A percentile compares a stretch with the other conserved stretches of the same genome.
phyloP scores from a whole-genome alignment of 2,888 invertebrate species.

The Epinotia brunnichana region DNA sequence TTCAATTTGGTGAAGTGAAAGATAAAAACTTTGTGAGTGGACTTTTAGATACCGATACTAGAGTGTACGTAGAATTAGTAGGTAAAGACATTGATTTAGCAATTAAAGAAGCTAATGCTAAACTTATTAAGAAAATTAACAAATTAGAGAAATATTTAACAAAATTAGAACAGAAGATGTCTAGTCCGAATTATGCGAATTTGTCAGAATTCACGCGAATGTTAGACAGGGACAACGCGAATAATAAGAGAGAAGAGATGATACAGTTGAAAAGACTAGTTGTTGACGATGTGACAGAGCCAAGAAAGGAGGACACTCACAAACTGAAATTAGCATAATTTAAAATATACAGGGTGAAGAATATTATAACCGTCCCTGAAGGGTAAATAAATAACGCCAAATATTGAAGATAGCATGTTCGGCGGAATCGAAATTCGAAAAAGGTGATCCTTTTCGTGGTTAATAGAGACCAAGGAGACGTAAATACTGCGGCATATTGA shows the following conservation, averaged over 20 bases:
- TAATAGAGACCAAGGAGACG: too few relatives aligned
- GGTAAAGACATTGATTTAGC: slow-evolving; percentile 59
- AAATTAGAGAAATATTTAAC: slow-evolving; percentile 63
- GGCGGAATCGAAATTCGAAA: too few relatives aligned
- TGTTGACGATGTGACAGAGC: slow-evolving; percentile 9
- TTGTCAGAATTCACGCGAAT: slow-evolving; percentile 58
- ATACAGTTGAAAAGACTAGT: slow-evolving; percentile 68
- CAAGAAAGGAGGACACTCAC: neutral
- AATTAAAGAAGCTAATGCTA: slow-evolving; percentile 60
- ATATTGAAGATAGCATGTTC: too few relatives aligned
- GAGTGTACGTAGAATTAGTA: slow-evolving; percentile 64
- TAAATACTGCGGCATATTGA: too few relatives aligned
- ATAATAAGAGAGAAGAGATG: slow-evolving; percentile 64
- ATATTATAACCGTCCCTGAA: too few relatives aligned
- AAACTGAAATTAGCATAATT: neutral
- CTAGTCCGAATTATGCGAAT: slow-evolving; percentile 56
- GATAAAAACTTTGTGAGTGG: slow-evolving; percentile 60
- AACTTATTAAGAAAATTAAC: slow-evolving; percentile 62
- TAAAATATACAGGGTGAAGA: too few relatives aligned
- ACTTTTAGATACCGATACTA: slow-evolving; percentile 62
- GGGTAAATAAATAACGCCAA: too few relatives aligned
- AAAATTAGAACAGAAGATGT: slow-evolving; percentile 64
- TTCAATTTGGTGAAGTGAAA: slow-evolving; percentile 54
- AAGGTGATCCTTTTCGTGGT: too few relatives aligned
- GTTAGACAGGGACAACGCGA: slow-evolving; percentile 63